Evolutionary conservation across 2,888 invertebrate genomes (phyloP).

Genomic region (Odontocolon sp.): DNA sequence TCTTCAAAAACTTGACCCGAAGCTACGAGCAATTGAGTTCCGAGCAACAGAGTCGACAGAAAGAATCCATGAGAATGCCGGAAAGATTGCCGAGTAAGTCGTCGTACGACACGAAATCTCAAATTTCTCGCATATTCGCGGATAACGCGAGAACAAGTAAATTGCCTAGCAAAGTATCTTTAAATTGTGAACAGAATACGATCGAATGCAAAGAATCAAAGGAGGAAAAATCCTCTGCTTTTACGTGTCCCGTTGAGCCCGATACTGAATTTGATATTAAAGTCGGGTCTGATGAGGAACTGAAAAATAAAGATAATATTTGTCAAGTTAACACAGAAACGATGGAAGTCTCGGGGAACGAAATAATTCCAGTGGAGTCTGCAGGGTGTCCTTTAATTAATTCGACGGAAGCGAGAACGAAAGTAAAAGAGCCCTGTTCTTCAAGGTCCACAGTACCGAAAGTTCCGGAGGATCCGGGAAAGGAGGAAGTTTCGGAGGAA

Average conservation of each 20-base stretch:
- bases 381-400: background rate
- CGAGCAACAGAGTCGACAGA: conserved; percentile 12
- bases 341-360: background rate
- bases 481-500: conserved; percentile 1
- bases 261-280: conserved; percentile 15
- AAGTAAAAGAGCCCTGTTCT: background rate
- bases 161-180: conserved; percentile 13
- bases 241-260: too few species aligned
- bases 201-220: background rate
- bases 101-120: conserved; percentile 22
- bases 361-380: background rate
- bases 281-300: background rate
- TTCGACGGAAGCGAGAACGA: background rate
- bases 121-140: conserved; percentile 14
- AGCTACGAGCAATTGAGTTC: conserved; percentile 57
- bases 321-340: background rate
- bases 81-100: conserved; percentile 49
- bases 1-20: conserved; percentile 66
- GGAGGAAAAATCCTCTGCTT: background rate
- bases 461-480: background rate
- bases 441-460: conserved; percentile 28
- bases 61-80: conserved; percentile 47
- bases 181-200: background rate
- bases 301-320: background rate
- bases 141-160: background rate